A percentile compares a stretch with the other conserved stretches of the same genome.
Conservation (phyloP, 1,140 invertebrate species). For the Zophobas morio region DNA sequence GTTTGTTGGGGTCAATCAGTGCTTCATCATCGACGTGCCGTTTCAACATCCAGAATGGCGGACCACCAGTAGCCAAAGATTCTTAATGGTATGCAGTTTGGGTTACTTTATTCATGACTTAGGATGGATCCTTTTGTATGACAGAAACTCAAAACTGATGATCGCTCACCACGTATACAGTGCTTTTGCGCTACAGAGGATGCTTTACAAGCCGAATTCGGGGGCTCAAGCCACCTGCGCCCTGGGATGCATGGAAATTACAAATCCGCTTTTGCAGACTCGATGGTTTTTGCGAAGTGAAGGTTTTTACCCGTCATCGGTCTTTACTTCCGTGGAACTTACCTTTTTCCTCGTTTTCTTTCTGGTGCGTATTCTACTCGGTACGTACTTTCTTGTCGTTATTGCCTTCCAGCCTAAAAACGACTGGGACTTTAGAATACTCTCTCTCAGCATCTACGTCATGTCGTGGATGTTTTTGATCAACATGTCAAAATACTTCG, state of each 20-base stretch:
- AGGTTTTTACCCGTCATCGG: slow-evolving; percentile 60
- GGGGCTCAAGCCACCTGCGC: slow-evolving; percentile 71
- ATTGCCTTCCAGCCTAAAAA: slow-evolving; percentile 57
- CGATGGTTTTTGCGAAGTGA: slow-evolving; percentile 69
- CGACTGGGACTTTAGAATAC: slow-evolving; percentile 61
- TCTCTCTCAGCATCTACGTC: slow-evolving; percentile 59
- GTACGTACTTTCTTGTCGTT: slow-evolving; percentile 59
- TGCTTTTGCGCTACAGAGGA: slow-evolving; percentile 67
- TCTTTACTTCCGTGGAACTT: slow-evolving; percentile 60
- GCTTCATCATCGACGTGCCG: slow-evolving; percentile 61
- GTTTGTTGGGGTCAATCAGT: slow-evolving; percentile 67
- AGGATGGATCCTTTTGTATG: slow-evolving; percentile 71
- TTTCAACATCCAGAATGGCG: slow-evolving; percentile 59
- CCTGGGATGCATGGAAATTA: slow-evolving; percentile 71
- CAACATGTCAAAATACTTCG: slow-evolving; percentile 59
- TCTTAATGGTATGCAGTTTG: slow-evolving; percentile 65
- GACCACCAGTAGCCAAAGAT: slow-evolving; percentile 50
- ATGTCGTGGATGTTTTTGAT: slow-evolving; percentile 65
- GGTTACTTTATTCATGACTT: slow-evolving; percentile 74
- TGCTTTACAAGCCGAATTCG: slow-evolving; percentile 68
- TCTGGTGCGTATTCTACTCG: slow-evolving; percentile 60
- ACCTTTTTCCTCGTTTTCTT: slow-evolving; percentile 62
- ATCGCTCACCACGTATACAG: slow-evolving; percentile 71
- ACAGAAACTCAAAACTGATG: slow-evolving; percentile 70
- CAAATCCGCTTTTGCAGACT: slow-evolving; percentile 73